Conservation (phyloP, 2,113 vertebrate species). For the Gopherus evgoodei region DNA sequence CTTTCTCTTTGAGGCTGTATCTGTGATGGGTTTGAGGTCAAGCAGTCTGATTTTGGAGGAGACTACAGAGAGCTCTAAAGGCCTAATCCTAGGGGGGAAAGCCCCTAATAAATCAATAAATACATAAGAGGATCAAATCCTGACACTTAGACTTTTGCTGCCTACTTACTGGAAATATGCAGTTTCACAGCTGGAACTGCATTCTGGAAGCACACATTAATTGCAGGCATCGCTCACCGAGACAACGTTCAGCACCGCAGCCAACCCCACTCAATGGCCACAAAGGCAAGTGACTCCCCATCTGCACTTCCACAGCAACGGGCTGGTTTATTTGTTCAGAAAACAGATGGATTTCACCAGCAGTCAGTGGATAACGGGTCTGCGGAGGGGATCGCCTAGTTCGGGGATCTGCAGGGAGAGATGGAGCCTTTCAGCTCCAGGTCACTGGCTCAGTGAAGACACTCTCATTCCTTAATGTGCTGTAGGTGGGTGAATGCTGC, state of each 20-base stretch:
- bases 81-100: not conserved
- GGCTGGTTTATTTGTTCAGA: conserved; percentile 5
- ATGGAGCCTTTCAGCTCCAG: not conserved
- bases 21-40: rapidly evolving
- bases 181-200: not conserved
- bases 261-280: not conserved
- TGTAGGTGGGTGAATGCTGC: not conserved
- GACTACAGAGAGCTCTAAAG: not conserved
- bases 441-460: not conserved
- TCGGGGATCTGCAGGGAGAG: not conserved
- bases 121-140: not conserved
- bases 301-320: not conserved
- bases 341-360: not conserved
- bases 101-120: not conserved
- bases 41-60: not conserved
- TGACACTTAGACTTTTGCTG: not conserved
- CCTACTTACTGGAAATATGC: not conserved
- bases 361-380: not conserved
- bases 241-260: not conserved
- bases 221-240: not conserved
- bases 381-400: not conserved
- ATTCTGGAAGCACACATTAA: not conserved
- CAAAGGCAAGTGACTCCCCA: not conserved
- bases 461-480: not conserved
- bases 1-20: not conserved